Evolutionary conservation across 2,113 vertebrate genomes (phyloP).

Genomic region (Caranx ignobilis): DNA sequence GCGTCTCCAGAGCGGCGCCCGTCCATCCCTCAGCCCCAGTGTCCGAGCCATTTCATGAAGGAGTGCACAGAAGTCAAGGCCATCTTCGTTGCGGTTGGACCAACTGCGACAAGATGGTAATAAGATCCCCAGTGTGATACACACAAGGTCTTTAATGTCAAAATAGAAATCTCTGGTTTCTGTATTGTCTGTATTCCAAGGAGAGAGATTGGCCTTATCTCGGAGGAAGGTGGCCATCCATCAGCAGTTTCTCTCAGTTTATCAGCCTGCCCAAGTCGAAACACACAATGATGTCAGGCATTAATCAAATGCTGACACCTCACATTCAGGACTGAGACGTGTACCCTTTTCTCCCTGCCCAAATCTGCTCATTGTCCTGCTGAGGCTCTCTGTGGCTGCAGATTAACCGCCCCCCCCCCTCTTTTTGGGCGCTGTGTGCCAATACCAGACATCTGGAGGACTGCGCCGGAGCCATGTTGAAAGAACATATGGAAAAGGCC

Average conservation of each 20-base stretch:
- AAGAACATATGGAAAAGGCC: slow-evolving; percentile 8
- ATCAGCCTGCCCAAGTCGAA: slow-evolving; percentile 74
- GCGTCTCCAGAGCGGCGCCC: background rate
- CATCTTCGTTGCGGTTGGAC: slow-evolving; percentile 4
- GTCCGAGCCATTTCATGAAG: slow-evolving; percentile 21
- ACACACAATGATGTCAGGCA: slow-evolving; percentile 74
- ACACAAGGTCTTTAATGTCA: slow-evolving; percentile 65
- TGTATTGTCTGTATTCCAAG: slow-evolving; percentile 47
- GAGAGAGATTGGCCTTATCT: slow-evolving; percentile 79
- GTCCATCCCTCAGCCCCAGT: background rate
- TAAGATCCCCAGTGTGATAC: slow-evolving; percentile 53
- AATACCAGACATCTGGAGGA: slow-evolving; percentile 9
- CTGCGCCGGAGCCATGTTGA: slow-evolving; percentile 11
- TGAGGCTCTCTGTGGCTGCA: slow-evolving; percentile 35
- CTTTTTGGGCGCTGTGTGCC: background rate
- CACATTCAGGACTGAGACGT: slow-evolving; percentile 67
- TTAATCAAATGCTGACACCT: slow-evolving; percentile 82
- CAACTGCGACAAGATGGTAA: slow-evolving; percentile 41
- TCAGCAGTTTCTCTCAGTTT: slow-evolving; percentile 77
- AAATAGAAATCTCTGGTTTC: slow-evolving; percentile 65
- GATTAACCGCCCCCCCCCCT: slow-evolving; percentile 28
- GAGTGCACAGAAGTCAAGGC: slow-evolving; percentile 34
- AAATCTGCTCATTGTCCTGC: slow-evolving; percentile 43
- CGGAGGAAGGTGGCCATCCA: slow-evolving; percentile 74
- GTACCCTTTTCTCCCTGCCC: slow-evolving; percentile 57